phyloP scores from a whole-genome alignment of 2,113 vertebrate species.

The Dipodomys ordii region DNA sequence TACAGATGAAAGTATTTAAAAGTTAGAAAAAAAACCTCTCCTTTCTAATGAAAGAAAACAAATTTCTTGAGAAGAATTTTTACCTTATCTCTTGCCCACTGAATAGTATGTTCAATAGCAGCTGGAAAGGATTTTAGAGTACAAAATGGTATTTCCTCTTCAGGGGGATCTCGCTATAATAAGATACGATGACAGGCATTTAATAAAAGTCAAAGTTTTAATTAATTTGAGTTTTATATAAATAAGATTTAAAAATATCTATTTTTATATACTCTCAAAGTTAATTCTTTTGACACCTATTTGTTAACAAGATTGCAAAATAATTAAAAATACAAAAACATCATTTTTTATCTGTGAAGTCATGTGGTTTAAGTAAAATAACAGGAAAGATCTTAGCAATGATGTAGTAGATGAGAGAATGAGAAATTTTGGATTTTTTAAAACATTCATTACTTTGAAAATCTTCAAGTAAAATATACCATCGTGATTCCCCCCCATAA shows the following conservation, averaged over 20 bases:
- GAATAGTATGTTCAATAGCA: constrained; percentile 98
- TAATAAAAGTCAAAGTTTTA: constrained; percentile 27
- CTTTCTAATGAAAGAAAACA: constrained; percentile 39
- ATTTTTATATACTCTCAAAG: constrained; percentile 4
- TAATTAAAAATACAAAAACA: not conserved
- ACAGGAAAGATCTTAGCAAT: too few relatives aligned
- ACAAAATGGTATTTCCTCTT: constrained; percentile 99
- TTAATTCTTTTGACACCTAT: constrained; percentile 28
- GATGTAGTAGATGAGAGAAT: too few relatives aligned
- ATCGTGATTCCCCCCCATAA: not conserved
- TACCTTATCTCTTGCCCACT: constrained; percentile 99
- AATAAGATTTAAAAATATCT: not conserved
- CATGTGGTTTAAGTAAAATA: not conserved
- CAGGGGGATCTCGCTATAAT: constrained; percentile 95
- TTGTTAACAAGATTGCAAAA: not conserved
- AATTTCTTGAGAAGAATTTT: constrained; percentile 4
- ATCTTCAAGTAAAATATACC: not conserved
- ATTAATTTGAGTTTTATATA: not conserved
- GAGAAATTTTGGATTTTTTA: too few relatives aligned
- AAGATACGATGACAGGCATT: constrained; percentile 29
- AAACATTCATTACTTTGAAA: constrained; percentile 24
- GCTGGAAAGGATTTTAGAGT: constrained; percentile 99
- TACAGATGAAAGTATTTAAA: not conserved
- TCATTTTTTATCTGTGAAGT: not conserved
- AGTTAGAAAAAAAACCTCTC: not conserved